Percentiles rank a stretch among this genome's conserved stretches.
Conservation (phyloP, 2,888 invertebrate genomes). For the Phrixothrix hirtus region DNA sequence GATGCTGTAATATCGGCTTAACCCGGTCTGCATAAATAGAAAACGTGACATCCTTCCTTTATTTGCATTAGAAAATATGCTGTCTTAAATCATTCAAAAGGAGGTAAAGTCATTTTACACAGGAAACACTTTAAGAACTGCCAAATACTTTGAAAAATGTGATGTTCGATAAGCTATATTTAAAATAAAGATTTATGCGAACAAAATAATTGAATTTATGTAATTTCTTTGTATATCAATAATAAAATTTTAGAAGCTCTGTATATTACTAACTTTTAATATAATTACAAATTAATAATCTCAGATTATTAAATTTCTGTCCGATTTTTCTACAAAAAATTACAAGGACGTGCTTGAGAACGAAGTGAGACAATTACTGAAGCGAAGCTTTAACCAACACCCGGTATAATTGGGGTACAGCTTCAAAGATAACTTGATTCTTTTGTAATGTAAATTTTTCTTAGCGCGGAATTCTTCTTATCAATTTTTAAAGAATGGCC, state of each 20-base stretch:
- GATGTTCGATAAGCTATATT: background rate
- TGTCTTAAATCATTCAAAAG: too few species aligned
- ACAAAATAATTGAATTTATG: background rate
- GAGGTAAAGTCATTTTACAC: background rate
- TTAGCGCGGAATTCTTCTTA: slow-evolving; percentile 29
- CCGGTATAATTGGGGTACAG: slow-evolving; percentile 19
- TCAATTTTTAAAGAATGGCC: slow-evolving; percentile 37
- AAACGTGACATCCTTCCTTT: too few species aligned
- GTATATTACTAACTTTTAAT: too few species aligned
- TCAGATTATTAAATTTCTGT: too few species aligned
- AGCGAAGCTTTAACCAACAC: slow-evolving; percentile 17
- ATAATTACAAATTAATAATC: background rate
- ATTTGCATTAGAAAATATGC: too few species aligned
- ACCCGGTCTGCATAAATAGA: too few species aligned
- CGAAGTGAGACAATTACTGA: slow-evolving; percentile 14
- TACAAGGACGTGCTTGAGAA: background rate
- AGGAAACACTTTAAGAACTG: background rate
- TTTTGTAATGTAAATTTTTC: slow-evolving; percentile 31
- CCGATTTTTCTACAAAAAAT: background rate
- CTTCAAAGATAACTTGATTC: slow-evolving; percentile 32
- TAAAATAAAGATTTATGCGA: background rate
- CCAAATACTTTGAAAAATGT: background rate
- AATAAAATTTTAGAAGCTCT: too few species aligned
- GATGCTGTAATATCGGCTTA: too few species aligned
- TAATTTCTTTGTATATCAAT: too few species aligned